Evolutionary conservation across 2,888 invertebrate species (phyloP).

Genomic region (Oxyscelio sp.): DNA sequence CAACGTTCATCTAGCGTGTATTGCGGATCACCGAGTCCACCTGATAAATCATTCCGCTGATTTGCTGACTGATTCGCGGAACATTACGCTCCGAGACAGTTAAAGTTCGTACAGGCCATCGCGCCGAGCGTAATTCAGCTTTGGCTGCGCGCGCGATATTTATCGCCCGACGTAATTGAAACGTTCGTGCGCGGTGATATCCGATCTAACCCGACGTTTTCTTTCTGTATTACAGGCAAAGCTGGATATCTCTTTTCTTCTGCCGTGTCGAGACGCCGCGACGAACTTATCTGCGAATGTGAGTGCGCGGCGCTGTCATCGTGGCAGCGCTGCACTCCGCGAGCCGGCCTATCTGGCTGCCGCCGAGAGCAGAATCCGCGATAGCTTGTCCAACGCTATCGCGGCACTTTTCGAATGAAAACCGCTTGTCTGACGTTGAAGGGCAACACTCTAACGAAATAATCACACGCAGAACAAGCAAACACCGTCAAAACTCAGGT

Average conservation of each 20-base stretch:
- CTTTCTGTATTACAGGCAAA: conserved; percentile 84
- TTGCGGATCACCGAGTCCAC: background rate
- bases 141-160: conserved; percentile 78
- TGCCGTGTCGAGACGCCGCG: conserved; percentile 66
- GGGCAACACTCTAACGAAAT: conserved; percentile 8
- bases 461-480: too few relatives aligned
- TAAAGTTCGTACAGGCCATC: conserved; percentile 58
- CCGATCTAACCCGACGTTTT: conserved; percentile 80
- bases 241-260: conserved; percentile 78
- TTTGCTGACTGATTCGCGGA: conserved; percentile 67
- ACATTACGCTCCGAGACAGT: conserved; percentile 77
- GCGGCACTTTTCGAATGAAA: conserved; percentile 26
- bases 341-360: conserved; percentile 50
- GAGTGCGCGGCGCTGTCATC: conserved; percentile 75
- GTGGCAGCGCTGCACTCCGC: conserved; percentile 61
- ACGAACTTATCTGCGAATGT: conserved; percentile 76
- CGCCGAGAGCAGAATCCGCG: conserved; percentile 27
- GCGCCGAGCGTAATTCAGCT: conserved; percentile 65
- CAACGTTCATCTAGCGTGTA: background rate
- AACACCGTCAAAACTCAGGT: too few relatives aligned
- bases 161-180: conserved; percentile 82
- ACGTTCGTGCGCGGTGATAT: conserved; percentile 80
- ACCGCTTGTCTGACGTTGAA: conserved; percentile 4
- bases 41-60: conserved; percentile 44
- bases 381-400: conserved; percentile 46